A percentile compares a stretch with the other conserved stretches of the same genome.
These are phyloP conservation scores for Rapana venosa DNA, from an alignment of 2,888 invertebrate species.

Conservation along the genomic window DNA sequence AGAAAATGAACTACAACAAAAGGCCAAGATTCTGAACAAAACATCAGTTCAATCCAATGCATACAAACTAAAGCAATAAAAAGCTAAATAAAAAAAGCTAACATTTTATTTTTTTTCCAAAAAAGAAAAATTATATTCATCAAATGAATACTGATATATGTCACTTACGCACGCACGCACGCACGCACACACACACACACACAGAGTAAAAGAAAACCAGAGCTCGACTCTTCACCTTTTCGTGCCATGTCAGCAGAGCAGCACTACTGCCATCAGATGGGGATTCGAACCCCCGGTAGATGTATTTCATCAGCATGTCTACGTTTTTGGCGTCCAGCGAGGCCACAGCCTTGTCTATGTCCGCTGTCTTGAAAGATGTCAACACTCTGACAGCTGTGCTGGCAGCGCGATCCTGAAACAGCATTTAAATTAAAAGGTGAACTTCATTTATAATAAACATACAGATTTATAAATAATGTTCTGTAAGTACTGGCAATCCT, in stretches of 20 bases:
- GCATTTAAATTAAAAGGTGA: too few relatives aligned
- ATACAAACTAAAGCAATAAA: too few relatives aligned
- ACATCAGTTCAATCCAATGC: too few relatives aligned
- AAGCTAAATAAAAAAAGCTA: too few relatives aligned
- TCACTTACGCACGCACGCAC: not conserved
- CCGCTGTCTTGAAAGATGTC: constrained; percentile 92
- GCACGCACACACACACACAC: constrained; percentile 17
- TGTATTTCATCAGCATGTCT: constrained; percentile 97
- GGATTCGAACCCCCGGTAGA: constrained; percentile 86
- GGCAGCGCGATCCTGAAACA: constrained; percentile 81
- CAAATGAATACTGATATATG: too few relatives aligned
- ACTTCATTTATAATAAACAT: too few relatives aligned
- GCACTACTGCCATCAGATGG: constrained; percentile 85
- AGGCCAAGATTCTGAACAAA: too few relatives aligned
- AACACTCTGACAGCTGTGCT: constrained; percentile 92
- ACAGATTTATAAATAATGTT: too few relatives aligned
- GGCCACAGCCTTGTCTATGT: constrained; percentile 93
- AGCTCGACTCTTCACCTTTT: constrained; percentile 86
- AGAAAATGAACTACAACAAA: too few relatives aligned
- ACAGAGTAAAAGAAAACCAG: not conserved
- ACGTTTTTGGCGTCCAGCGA: constrained; percentile 88
- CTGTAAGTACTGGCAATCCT: too few relatives aligned
- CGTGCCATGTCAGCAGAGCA: constrained; percentile 95
- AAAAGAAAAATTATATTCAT: too few relatives aligned
- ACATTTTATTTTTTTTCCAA: too few relatives aligned